Evolutionary conservation across 2,113 vertebrate genomes (phyloP), one percentile per base, ranked within the genome.

Genomic region (Grantiella picta): DNA sequence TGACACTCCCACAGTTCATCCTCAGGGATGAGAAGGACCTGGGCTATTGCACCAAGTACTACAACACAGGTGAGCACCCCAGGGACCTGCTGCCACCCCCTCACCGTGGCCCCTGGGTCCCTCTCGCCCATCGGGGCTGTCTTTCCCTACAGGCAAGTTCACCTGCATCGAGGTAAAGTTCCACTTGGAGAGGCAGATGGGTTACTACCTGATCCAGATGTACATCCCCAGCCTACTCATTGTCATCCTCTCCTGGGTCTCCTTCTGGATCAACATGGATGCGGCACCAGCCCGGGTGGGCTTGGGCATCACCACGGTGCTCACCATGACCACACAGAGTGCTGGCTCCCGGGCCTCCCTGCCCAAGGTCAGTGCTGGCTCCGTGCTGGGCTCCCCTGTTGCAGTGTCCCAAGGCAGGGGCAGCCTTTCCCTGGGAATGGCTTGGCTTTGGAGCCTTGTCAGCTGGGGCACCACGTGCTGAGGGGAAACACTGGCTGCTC

Each of bases 231-330:
- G 99, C 79, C 98, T 99, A 36, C 98, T 99, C 96, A 99, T 99
- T 0, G 99, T 99, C 96, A 99, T 99, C 97, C 98, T 99, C 24
- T 99, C 99, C 49, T 99, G 99, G 99, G 98, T 99, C 40, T 99
- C 99, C 88, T 99, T 99, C 96, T 99, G 99, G 99, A 99, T 99
- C 96, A 99, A 99, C 94, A 99, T 99, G 99, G 99, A 99, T 1
- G 99, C 99, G 0, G 99, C 99, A 1, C 99, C 99, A 1, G 99
- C 99, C 91, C 97, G 98, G 31, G 99, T 99, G 83, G 99, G 99
- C 82, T 97, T 99, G 63, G 99, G 99, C 75, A 99, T 99, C 95
- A 99, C 99, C 92, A 99, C 99, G 0, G 99, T 99, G 72, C 98
- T 99, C 88, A 99, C 99, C 13, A 99, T 99, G 99, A 99, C 99